Base-by-base conservation (phyloP, 2,113 vertebrate species). In the Colinus virginianus region DNA sequence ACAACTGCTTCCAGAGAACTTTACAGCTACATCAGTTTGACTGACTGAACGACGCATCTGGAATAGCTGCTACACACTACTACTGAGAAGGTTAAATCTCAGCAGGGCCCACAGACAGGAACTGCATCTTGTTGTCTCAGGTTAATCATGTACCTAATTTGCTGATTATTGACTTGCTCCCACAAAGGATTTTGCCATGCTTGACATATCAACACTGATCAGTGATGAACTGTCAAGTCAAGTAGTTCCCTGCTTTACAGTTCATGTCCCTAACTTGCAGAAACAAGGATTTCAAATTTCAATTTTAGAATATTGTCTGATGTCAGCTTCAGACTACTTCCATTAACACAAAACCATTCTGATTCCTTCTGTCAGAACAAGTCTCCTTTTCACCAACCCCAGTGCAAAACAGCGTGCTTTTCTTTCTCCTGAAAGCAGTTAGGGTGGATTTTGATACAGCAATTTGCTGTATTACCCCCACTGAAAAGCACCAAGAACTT, bases 101-200 rank as follows among this genome's bases (percentile, higher is more conserved):
- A 49, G 96, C 96, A 97, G 97, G 96, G 95, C 90, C 96, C 96
- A 96, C 94, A 96, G 94, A 96, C 67, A 88, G 91, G 91, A 96
- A 95, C 90, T 71, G 97, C 90, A 72, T 97, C 97, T 96, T 97
- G 91, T 96, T 97, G 97, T 97, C 96, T 98, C 92, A 83, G 87
- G 97, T 96, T 98, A 98, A 98, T 98, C 97, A 97, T 97, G 97
- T 96, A 97, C 95, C 97, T 98, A 98, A 98, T 97, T 97, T 98
- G 96, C 97, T 96, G 92, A 98, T 98, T 97, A 98, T 97, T 98
- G 98, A 98, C 97, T 97, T 95, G 93, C 80, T 97, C 95, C 96
- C 96, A 93, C 96, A 94, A 90, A 97, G 97, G 97, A 97, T 97
- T 98, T 96, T 96, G 95, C 96, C 97, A 90, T 36, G 93, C 95